Evolutionary conservation across 2,113 vertebrate genomes (phyloP), one percentile per base, ranked within the genome.

Genomic region (Pelmatolapia mariae): DNA sequence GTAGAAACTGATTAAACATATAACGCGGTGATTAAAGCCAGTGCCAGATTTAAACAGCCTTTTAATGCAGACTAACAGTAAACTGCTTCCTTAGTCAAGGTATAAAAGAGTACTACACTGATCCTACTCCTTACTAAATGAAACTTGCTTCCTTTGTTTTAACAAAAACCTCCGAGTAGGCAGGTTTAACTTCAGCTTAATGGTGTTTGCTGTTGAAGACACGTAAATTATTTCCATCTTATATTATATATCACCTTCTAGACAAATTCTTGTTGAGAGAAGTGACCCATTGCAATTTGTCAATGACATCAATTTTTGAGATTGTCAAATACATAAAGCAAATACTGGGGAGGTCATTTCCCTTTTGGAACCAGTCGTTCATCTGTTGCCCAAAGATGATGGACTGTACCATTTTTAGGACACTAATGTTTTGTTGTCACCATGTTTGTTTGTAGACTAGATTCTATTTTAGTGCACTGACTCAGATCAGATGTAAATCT

Each of bases 371-470:
- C 47, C 18, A 19, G 8, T 50, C 47, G 0, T 19, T 50, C 4
- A 9, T 3, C 2, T 1, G 16, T 0, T 52, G 8, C 47, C 47
- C 8, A 52, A 52, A 50, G 3, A 50, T 8, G 18, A 19, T 18
- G 47, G 47, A 8, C 36, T 38, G 36, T 38, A 2, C 36, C 36
- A 10, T 36, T 33, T n/a, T n/a, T n/a, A 52, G 50, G 50, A 52
- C 50, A 1, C 5, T n/a, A 1, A 10, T n/a, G 9, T 53, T 0
- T 47, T n/a, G 5, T 53, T 53, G 11, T 0, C 0, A 53, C 0
- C 10, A 53, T 53, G 52, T 0, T 53, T 53, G 10, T 0, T 53
- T 54, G n/a, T 0, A 22, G 52, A 54, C 52, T 54, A 2, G n/a
- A 54, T 54, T 22, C 0, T 0, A 22, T 54, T 54, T 54, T 22